phyloP scores from a whole-genome alignment of 2,113 vertebrate genomes.

The Psephotus haematonotus region DNA sequence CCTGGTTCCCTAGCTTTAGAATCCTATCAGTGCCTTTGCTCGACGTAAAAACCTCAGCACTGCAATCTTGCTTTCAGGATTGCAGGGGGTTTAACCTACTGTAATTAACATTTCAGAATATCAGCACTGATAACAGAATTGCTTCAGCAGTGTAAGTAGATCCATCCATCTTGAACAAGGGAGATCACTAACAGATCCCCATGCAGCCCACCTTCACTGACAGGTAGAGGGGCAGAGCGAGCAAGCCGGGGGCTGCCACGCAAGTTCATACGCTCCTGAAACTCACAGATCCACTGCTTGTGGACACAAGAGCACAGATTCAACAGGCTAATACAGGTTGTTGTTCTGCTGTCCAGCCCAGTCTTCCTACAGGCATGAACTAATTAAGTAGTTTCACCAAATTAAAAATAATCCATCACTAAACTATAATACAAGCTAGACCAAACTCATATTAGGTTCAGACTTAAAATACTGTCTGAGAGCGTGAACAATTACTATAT shows the following conservation, averaged over 20 bases:
- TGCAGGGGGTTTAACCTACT: background rate
- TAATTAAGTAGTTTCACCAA: background rate
- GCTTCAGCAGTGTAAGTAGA: background rate
- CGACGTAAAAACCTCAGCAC: background rate
- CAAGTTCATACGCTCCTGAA: accelerated
- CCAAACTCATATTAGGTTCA: background rate
- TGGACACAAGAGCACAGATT: background rate
- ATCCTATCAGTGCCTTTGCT: background rate
- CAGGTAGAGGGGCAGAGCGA: background rate
- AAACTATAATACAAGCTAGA: background rate
- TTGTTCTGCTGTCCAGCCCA: background rate
- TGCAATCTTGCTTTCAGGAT: background rate
- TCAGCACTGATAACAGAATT: background rate
- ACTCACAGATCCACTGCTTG: background rate
- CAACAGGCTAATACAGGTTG: background rate
- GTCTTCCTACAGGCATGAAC: background rate
- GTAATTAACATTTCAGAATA: background rate
- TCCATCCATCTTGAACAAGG: background rate
- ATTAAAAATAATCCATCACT: background rate
- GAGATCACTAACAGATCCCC: background rate
- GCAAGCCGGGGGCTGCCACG: background rate
- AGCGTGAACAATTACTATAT: background rate
- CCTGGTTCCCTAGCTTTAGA: background rate
- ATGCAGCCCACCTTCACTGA: accelerated
- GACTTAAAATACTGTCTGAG: background rate